Evolutionary conservation across 2,797 vertebrate genomes (phyloP), one percentile per base, ranked within the genome.

Genomic region (Arctocebus calabarensis): DNA sequence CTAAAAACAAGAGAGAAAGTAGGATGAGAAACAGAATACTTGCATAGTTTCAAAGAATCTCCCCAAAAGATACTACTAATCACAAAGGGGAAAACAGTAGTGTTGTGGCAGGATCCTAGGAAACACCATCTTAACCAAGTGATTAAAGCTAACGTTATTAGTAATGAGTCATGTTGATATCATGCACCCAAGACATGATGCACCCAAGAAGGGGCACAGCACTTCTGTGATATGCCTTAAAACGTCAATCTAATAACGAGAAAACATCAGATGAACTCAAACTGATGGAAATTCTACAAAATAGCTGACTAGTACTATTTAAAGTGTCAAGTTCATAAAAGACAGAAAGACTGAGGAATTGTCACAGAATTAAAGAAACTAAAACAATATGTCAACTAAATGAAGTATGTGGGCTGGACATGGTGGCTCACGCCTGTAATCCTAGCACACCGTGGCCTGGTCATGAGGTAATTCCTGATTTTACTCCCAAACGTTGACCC

Each of bases 321-420:
- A 57, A 71, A 55, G 64, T 74, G 37, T 86, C 34, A 74, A 59
- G 55, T 68, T 57, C 25, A 40, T 75, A 45, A 75, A 66, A 82
- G 27, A 64, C 9, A n/a, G 12, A 59, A 66, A 37, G 5, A 43
- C 10, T 52, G 10, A 68, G n/a, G 48, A 75, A 61, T 20, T 86
- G 71, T 74, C 40, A 82, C n/a, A 90, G 75, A 86, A 82, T 89
- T 75, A 52, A 68, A 85, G 70, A 90, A 48, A 90, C 48, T 61
- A 71, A 81, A 85, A 73, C 25, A 55, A 79, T 5, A 17, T n/a
- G 34, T 62, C 22, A 45, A 45, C 17, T 64, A 66, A 92, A 73
- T 14, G 16, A 20, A 81, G 40, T 66, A 79, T 59, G 17, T 14
- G 57, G 8, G 14, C 48, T 52, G 48, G 45, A 52, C 48, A 52